Conservation (phyloP, 1,140 invertebrate genomes). For the Tetramorium alpestre region DNA sequence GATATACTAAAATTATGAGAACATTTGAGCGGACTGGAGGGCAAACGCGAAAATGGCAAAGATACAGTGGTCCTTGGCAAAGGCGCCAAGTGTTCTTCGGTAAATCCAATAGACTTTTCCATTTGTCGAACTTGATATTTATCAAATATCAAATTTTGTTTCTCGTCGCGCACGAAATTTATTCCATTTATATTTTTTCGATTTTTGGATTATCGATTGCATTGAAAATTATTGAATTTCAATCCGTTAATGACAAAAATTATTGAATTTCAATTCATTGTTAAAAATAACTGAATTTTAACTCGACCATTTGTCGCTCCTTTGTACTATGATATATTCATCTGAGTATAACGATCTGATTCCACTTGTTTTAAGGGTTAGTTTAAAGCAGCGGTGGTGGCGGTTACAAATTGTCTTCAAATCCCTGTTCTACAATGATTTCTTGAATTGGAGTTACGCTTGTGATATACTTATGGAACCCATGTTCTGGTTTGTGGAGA, state of each 20-base stretch:
- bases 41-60: conserved; percentile 70
- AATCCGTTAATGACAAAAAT: too few relatives aligned
- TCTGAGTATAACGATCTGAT: background rate
- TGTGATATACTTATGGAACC: conserved; percentile 95
- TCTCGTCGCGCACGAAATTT: background rate
- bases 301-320: background rate
- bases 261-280: too few relatives aligned
- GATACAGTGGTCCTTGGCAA: conserved; percentile 76
- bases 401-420: conserved; percentile 79
- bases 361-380: conserved; percentile 72
- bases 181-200: background rate
- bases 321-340: background rate
- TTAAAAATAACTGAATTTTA: background rate
- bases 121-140: background rate
- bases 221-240: background rate
- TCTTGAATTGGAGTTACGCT: conserved; percentile 91
- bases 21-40: background rate
- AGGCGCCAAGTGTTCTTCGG: conserved; percentile 68
- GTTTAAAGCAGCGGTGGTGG: conserved; percentile 76
- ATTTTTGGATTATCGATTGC: background rate
- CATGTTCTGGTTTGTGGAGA: conserved; percentile 98
- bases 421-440: conserved; percentile 91
- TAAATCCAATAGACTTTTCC: conserved; percentile 52
- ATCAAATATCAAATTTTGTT: background rate
- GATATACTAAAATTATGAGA: background rate